These are phyloP conservation scores for Dryoscopus gambensis DNA, from an alignment of 2,113 vertebrate genomes.

Conservation along the genomic window DNA sequence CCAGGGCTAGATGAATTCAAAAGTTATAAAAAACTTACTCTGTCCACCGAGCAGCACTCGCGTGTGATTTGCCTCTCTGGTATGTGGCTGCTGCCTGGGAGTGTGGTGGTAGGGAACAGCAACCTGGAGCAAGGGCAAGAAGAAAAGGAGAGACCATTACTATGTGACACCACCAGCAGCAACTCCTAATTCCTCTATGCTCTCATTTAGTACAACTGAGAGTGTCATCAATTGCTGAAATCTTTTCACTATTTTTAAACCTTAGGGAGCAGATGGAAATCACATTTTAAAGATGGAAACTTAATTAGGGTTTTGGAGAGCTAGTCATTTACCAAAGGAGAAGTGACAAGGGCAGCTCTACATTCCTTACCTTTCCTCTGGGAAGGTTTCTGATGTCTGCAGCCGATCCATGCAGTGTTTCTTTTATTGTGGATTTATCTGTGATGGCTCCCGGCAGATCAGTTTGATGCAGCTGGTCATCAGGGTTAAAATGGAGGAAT, in stretches of 20 bases:
- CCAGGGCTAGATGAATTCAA: not conserved
- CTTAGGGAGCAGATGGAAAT: conserved; percentile 22
- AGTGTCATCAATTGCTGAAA: not conserved
- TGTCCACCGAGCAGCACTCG: not conserved
- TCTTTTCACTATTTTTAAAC: conserved; percentile 24
- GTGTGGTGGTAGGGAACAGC: not conserved
- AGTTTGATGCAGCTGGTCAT: not conserved
- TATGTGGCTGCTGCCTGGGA: not conserved
- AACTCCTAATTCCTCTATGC: not conserved
- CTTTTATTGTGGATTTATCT: not conserved
- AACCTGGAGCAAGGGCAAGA: not conserved
- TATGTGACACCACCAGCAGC: not conserved
- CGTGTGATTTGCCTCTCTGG: not conserved
- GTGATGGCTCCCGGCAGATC: not conserved
- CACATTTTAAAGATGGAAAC: conserved; percentile 12
- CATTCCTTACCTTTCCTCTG: conserved; percentile 28
- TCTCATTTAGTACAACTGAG: not conserved
- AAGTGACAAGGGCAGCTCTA: not conserved
- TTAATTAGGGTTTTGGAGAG: conserved; percentile 22
- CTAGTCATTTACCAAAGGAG: not conserved
- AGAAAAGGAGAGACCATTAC: not conserved
- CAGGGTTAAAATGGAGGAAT: not conserved
- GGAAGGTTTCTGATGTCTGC: not conserved
- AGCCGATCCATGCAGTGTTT: accelerated
- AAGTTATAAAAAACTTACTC: not conserved